A percentile compares a stretch with the other conserved stretches of the same genome.
These are phyloP conservation scores for Cataglyphis livida DNA, from an alignment of 2,888 invertebrate species.

Conservation along the genomic window DNA sequence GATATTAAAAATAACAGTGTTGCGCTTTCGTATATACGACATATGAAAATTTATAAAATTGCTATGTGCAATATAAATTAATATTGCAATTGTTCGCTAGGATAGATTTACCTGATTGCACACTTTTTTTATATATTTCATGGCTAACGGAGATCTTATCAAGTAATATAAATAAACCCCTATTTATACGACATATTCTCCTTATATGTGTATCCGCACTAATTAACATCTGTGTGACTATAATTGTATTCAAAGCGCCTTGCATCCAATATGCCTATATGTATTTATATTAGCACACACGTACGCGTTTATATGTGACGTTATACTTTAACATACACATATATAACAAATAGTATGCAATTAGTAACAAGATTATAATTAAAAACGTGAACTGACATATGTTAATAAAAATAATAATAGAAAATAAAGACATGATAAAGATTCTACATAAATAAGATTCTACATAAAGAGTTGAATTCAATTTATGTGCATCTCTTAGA, in stretches of 20 bases:
- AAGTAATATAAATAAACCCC: slow-evolving; percentile 32
- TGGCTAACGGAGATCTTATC: slow-evolving; percentile 37
- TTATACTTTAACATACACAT: neutral
- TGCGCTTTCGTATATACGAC: neutral
- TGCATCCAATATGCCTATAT: slow-evolving; percentile 28
- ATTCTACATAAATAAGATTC: neutral
- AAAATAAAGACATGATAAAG: neutral
- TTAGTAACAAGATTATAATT: neutral
- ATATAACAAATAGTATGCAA: neutral
- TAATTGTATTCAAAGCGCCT: slow-evolving; percentile 37
- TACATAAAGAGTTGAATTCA: neutral
- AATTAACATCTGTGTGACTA: slow-evolving; percentile 53
- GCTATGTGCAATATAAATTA: neutral
- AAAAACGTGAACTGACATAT: neutral
- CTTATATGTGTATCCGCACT: slow-evolving; percentile 51
- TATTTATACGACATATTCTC: slow-evolving; percentile 45
- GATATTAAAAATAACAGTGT: neutral
- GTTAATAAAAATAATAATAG: neutral
- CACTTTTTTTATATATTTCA: slow-evolving; percentile 34
- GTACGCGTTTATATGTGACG: too few species aligned
- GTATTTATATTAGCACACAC: slow-evolving; percentile 12
- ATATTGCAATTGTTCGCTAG: slow-evolving; percentile 6
- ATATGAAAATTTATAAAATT: neutral
- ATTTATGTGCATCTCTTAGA: neutral
- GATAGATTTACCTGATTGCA: slow-evolving; percentile 29